A percentile compares a stretch with the other conserved stretches of the same genome.
These are phyloP conservation scores for Nephila pilipes DNA, from an alignment of 1,140 invertebrate species.

Conservation along the genomic window DNA sequence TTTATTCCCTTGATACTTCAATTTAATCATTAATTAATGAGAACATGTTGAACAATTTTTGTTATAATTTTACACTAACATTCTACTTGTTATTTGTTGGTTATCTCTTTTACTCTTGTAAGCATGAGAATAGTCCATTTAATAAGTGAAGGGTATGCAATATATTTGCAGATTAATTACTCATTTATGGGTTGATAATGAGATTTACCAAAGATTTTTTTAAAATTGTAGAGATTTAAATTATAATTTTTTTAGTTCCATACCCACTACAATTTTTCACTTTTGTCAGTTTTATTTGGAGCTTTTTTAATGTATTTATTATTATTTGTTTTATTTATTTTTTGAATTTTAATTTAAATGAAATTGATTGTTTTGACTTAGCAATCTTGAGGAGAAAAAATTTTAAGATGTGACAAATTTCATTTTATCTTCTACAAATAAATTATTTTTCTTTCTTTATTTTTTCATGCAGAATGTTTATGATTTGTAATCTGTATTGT, in stretches of 20 bases:
- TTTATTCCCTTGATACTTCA: background rate
- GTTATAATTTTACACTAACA: background rate
- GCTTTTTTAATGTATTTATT: background rate
- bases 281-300: background rate
- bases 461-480: too few species aligned
- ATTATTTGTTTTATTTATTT: background rate
- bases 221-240: too few species aligned
- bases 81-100: background rate
- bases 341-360: background rate
- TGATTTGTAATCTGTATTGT: too few species aligned
- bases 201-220: constrained; percentile 1
- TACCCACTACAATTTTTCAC: too few species aligned
- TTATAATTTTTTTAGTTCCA: too few species aligned
- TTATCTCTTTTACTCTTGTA: background rate
- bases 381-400: too few species aligned
- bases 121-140: too few species aligned
- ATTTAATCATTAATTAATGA: background rate
- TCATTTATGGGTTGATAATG: background rate
- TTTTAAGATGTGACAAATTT: too few species aligned
- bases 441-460: too few species aligned
- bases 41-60: background rate
- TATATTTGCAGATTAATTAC: background rate
- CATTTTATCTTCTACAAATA: too few species aligned
- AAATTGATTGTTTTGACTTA: background rate
- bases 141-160: background rate